Percentiles rank a stretch among this genome's conserved stretches.
Evolutionary conservation across 2,888 invertebrate genomes (phyloP).

Genomic region (Danaus chrysippus): DNA sequence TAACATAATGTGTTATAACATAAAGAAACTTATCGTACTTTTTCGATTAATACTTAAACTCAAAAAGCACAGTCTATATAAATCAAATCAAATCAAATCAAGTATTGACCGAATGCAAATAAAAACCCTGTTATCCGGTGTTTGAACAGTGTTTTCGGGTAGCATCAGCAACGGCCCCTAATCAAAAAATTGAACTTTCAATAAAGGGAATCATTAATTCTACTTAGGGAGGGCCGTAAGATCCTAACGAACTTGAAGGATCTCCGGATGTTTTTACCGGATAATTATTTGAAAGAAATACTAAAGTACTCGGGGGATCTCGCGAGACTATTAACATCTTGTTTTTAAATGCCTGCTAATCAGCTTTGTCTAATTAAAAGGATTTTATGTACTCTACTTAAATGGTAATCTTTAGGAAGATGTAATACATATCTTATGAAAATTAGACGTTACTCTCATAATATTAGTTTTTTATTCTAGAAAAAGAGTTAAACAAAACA

Average conservation of each 20-base stretch:
- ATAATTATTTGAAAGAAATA: slow-evolving; percentile 64
- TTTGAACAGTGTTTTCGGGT: slow-evolving; percentile 64
- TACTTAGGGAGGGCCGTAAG: slow-evolving; percentile 63
- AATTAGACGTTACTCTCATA: no score
- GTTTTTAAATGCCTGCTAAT: slow-evolving; percentile 25
- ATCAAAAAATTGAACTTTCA: slow-evolving; percentile 86
- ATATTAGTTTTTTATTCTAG: no score
- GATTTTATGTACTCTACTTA: slow-evolving; percentile 3
- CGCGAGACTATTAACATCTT: slow-evolving; percentile 32
- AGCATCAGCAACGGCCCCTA: slow-evolving; percentile 61
- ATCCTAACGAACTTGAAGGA: slow-evolving; percentile 66
- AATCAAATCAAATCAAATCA: slow-evolving; percentile 49
- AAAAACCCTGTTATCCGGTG: slow-evolving; percentile 73
- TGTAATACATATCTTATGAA: no score
- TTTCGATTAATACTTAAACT: background rate
- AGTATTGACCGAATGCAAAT: slow-evolving; percentile 73
- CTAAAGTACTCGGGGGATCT: slow-evolving; percentile 33
- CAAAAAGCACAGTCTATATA: slow-evolving; percentile 42
- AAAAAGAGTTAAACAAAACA: no score
- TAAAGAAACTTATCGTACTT: no score
- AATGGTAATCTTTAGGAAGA: background rate
- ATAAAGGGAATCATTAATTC: slow-evolving; percentile 86
- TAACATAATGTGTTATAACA: no score
- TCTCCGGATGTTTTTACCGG: slow-evolving; percentile 71
- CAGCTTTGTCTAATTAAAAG: slow-evolving; percentile 21